Conservation (phyloP, 2,888 invertebrate genomes). For the Oegoconia quadripuncta region DNA sequence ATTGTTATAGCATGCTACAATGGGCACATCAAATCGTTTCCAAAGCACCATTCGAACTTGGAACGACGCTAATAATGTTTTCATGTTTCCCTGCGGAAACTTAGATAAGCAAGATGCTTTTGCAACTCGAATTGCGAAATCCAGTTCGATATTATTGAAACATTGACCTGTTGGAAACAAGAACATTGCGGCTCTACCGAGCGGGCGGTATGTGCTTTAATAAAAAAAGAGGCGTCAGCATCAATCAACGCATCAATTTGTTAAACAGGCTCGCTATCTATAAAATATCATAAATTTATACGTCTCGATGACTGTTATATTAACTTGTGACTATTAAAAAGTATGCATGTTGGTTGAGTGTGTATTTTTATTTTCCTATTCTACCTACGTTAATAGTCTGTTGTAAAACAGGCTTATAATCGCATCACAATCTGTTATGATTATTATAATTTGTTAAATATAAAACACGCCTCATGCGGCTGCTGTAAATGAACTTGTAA, state of each 20-base stretch:
- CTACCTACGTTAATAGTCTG: background rate
- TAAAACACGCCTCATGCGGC: constrained; percentile 3
- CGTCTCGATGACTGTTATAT: constrained; percentile 5
- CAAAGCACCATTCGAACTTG: constrained; percentile 25
- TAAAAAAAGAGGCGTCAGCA: constrained; percentile 4
- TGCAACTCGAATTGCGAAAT: constrained; percentile 25
- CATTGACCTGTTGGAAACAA: constrained; percentile 7
- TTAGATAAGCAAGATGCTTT: constrained; percentile 30
- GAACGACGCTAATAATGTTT: constrained; percentile 28
- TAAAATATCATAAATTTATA: constrained; percentile 15
- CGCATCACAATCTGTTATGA: background rate
- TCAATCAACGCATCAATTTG: constrained; percentile 11
- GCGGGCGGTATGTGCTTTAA: constrained; percentile 4
- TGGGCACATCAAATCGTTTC: constrained; percentile 36
- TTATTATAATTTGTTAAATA: constrained; percentile 5
- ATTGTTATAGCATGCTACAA: constrained; percentile 45
- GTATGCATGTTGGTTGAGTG: constrained; percentile 10
- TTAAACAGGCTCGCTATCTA: constrained; percentile 10
- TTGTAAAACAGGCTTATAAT: constrained; percentile 7
- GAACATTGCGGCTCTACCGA: background rate
- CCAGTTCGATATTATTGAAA: constrained; percentile 15
- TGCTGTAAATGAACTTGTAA: constrained; percentile 28
- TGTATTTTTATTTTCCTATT: constrained; percentile 3
- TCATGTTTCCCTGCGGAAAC: constrained; percentile 28
- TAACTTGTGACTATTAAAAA: constrained; percentile 4